Evolutionary conservation across 1,140 invertebrate species (phyloP), one percentile per base, ranked within the genome.

Genomic region (Drosophila repletoides): DNA sequence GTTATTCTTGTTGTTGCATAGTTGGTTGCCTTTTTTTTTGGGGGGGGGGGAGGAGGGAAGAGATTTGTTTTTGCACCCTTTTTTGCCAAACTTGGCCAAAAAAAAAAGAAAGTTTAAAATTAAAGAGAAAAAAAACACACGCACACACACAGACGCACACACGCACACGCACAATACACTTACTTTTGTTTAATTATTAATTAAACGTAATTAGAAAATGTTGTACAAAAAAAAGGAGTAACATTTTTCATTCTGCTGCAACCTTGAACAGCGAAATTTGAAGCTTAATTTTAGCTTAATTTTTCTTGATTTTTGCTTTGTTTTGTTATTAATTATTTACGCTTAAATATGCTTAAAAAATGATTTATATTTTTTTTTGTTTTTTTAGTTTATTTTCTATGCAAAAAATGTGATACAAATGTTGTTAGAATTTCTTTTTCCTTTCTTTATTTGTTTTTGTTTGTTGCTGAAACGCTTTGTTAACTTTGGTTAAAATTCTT

Each of bases 391-490:
- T 45, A 15, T 12, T 61, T 48, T 49, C 38, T 53, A 52, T 67
- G 56, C 52, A 71, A 59, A 66, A 65, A 52, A 66, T 52, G 43
- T 71, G 51, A 49, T 71, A 71, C 46, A 71, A 66, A 71, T 70
- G 43, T 63, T 68, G 31, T 48, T 36, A 15, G 45, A 52, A 64
- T 55, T 29, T 28, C 28, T 29, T 58, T 59, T 22, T 28, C 36
- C 6, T 34, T 10, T 31, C 24, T 24, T 31, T 48, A 61, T 75
- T 73, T 49, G 58, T 69, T 55, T 12, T 36, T 45, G 29, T 33
- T 65, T 79, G 76, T 81, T 81, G 72, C 76, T 81, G 79, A 84
- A 84, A 86, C 79, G 80, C 79, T 71, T 72, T 84, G 79, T 84
- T 84, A 84, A 84, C 79, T 84, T 67, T 74, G 77, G 65, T 79